phyloP scores from a whole-genome alignment of 2,888 invertebrate species.

The Dolomedes plantarius region DNA sequence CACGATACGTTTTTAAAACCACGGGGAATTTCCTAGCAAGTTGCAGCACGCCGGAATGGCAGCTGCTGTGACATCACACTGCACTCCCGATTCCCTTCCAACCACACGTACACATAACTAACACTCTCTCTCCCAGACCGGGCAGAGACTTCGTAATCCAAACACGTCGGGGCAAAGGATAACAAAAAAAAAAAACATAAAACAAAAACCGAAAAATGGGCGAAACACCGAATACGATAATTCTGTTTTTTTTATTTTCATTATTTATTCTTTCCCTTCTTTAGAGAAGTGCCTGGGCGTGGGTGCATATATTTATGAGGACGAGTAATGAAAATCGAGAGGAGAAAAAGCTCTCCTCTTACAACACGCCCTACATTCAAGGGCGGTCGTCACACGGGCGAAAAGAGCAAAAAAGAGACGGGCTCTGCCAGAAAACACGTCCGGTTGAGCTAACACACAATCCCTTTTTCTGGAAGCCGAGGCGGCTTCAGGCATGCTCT shows the following conservation, averaged over 20 bases:
- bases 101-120: too few relatives aligned
- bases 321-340: slow-evolving; percentile 40
- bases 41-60: too few relatives aligned
- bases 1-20: too few relatives aligned
- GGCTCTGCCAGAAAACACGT: not conserved
- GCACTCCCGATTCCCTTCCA: too few relatives aligned
- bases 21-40: too few relatives aligned
- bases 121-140: too few relatives aligned
- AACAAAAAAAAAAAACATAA: too few relatives aligned
- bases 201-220: not conserved
- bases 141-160: not conserved
- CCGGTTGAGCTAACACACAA: not conserved
- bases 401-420: not conserved
- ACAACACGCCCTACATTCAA: slow-evolving; percentile 42
- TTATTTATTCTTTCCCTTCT: slow-evolving; percentile 10
- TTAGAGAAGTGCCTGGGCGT: slow-evolving; percentile 25
- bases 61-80: too few relatives aligned
- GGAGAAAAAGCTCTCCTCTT: slow-evolving; percentile 15
- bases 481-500: too few relatives aligned
- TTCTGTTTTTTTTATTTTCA: too few relatives aligned
- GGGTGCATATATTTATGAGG: slow-evolving; percentile 52
- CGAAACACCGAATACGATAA: not conserved
- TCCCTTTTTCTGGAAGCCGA: not conserved
- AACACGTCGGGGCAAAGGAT: not conserved
- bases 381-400: slow-evolving; percentile 25